Evolutionary conservation across 2,113 vertebrate species (phyloP), one percentile per base, ranked within the genome.

Genomic region (Scatophagus argus): DNA sequence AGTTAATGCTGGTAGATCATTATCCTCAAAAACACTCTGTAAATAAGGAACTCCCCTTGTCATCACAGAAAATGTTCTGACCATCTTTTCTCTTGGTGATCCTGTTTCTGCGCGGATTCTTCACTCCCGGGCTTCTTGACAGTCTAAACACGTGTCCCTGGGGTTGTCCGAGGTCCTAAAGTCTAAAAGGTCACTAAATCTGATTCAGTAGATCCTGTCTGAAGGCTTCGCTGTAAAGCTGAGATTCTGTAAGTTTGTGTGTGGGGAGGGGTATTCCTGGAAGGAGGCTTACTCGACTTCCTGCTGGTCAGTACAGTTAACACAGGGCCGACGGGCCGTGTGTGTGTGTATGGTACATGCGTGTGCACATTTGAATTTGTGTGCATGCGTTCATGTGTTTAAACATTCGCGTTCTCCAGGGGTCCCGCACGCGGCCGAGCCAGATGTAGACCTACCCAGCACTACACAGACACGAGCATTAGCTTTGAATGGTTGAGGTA

Each of bases 271-370:
- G n/a, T 78, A 43, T 93, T 91, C 84, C 87, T 87, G 90, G 90
- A 92, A 92, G 27, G 52, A 58, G 43, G 59, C 79, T 93, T 88
- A 79, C 61, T 56, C 36, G 69, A 83, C 89, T 87, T 91, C 89
- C 89, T 91, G 88, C 77, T 71, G 34, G 79, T 79, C 44, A n/a
- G 86, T 78, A 85, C 78, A 76, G 68, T 80, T 88, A 87, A 85
- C 73, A 68, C 76, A 25, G 74, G 38, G 77, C 47, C 66, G 8
- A 55, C 51, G 72, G 77, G 49, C 67, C 46, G 4, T 64, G 54
- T 46, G 46, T 60, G 56, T 76, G 74, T 64, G 56, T 76, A 71
- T 64, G 59, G 43, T 64, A 17, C 29, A 34, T 56, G 41, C n/a
- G 21, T 36, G 41, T 41, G 71, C 58, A 61, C 43, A 27, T 56